Evolutionary conservation across 1,140 invertebrate genomes (phyloP), one percentile per base, ranked within the genome.

Genomic region (Drosophila simulans): DNA sequence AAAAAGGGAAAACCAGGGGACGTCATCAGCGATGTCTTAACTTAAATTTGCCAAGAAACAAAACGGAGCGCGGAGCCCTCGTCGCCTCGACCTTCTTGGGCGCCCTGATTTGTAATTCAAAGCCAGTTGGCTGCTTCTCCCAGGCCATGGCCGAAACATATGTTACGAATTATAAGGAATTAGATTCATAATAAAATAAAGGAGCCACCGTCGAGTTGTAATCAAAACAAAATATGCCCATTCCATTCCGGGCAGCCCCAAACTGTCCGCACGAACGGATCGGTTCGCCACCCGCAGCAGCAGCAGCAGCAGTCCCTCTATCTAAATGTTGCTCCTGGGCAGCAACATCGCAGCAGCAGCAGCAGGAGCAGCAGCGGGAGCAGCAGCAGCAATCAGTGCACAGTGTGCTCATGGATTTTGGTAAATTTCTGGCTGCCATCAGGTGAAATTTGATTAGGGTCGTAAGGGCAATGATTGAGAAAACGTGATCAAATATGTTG

Each of bases 171-270:
- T 89, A 89, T 89, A 89, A 90, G 84, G 85, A 89, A 89, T 89
- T 89, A 89, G 84, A 89, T 89, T 89, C 85, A 89, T 89, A 89
- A 89, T 89, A 89, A 89, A 90, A 89, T 89, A 84, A 89, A 80
- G 85, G 72, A 74, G 85, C 85, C 74, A 71, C 57, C 79, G 62
- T 77, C 84, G 69, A 80, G 53, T 59, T 89, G 84, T 89, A 89
- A 89, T 89, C 84, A 89, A 89, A 89, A 89, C 85, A 89, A 84
- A 88, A 89, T 79, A 85, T 85, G 70, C 76, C 57, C 73, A 63
- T 72, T 68, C 40, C 13, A 7, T 12, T 48, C n/a, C 40, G 39
- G n/a, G 20, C 58, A 27, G 39, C 52, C 51, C 65, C 25, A 45
- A 56, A 46, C 12, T 54, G 59, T 54, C 65, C 76, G 72, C 82